A percentile compares a stretch with the other conserved stretches of the same genome.
Conservation (phyloP, 2,888 invertebrate species). For the Platycheirus rosarum region DNA sequence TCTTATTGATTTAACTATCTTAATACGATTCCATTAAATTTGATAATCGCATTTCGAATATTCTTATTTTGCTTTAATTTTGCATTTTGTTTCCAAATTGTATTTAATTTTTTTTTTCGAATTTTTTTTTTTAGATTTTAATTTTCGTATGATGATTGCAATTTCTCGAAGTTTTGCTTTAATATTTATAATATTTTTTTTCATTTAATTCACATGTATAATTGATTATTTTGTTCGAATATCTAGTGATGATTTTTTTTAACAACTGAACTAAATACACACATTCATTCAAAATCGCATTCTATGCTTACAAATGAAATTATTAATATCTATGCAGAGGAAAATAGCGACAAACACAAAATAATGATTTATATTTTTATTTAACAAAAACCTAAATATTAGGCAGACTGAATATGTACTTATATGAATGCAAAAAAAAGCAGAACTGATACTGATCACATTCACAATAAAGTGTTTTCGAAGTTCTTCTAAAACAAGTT, state of each 20-base stretch:
- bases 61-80: slow-evolving; percentile 15
- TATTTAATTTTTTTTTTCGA: slow-evolving; percentile 2
- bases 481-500: no score
- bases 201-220: slow-evolving; percentile 12
- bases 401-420: slow-evolving; percentile 61
- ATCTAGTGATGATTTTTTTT: slow-evolving; percentile 41
- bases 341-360: slow-evolving; percentile 27
- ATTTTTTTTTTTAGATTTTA: slow-evolving; percentile 14
- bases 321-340: slow-evolving; percentile 22
- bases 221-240: slow-evolving; percentile 47
- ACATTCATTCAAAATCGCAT: slow-evolving; percentile 33
- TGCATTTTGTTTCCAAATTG: slow-evolving; percentile 22
- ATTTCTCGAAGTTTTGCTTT: slow-evolving; percentile 29
- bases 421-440: slow-evolving; percentile 44
- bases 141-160: slow-evolving; percentile 41
- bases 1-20: slow-evolving; percentile 65
- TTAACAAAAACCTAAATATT: slow-evolving; percentile 69
- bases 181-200: no score
- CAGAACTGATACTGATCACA: slow-evolving; percentile 25
- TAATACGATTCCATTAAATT: slow-evolving; percentile 20
- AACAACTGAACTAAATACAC: slow-evolving; percentile 26
- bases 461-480: neutral
- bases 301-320: slow-evolving; percentile 6
- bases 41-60: slow-evolving; percentile 30
- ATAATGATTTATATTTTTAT: slow-evolving; percentile 5